phyloP scores from a whole-genome alignment of 2,888 invertebrate species.

The Tachystola acroxantha region DNA sequence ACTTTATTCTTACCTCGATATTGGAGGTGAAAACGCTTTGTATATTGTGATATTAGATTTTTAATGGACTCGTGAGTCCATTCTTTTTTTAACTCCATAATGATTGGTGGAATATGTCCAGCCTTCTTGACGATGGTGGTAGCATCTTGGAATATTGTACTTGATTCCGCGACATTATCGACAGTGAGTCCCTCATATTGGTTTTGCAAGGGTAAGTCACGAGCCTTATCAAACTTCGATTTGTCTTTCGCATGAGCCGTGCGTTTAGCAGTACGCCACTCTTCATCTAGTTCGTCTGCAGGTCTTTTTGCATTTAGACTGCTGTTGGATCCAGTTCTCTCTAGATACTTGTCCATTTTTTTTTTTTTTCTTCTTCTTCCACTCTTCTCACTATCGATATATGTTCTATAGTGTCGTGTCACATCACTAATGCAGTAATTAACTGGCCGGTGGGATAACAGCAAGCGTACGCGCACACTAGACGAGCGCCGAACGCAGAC shows the following conservation, averaged over 20 bases:
- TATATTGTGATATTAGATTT: background rate
- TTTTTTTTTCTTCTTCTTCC: too few species aligned
- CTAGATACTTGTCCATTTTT: too few species aligned
- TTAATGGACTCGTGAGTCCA: constrained; percentile 4
- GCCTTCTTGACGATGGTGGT: constrained; percentile 2
- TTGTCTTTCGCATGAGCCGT: background rate
- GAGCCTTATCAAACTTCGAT: background rate
- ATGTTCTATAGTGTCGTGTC: too few species aligned
- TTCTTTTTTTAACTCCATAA: background rate
- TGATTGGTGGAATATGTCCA: constrained; percentile 4
- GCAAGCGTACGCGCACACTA: too few species aligned
- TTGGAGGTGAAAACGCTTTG: constrained; percentile 5
- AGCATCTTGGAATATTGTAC: constrained; percentile 1
- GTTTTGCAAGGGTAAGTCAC: background rate
- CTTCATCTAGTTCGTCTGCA: too few species aligned
- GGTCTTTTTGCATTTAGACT: too few species aligned
- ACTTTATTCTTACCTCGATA: constrained; percentile 1
- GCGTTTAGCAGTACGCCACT: too few species aligned
- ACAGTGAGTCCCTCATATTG: background rate
- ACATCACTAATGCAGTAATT: too few species aligned
- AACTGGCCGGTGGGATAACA: too few species aligned
- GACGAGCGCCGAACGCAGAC: too few species aligned
- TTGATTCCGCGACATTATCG: background rate
- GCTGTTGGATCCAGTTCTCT: too few species aligned
- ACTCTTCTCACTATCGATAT: too few species aligned